phyloP scores from a whole-genome alignment of 2,797 vertebrate genomes.

The Leptoclinus maculatus region DNA sequence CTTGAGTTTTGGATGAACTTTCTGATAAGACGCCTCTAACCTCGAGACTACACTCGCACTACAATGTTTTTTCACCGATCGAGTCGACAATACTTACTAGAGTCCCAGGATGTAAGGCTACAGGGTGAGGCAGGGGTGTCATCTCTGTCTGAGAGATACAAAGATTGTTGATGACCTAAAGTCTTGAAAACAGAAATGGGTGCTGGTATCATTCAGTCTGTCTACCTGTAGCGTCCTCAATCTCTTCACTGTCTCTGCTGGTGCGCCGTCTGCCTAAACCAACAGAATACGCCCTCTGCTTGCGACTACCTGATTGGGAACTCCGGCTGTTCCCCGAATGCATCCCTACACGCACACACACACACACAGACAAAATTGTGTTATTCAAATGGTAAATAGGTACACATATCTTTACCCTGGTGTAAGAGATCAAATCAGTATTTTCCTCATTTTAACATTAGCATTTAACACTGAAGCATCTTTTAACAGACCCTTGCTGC shows the following conservation, averaged over 20 bases:
- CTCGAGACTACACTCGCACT: conserved; percentile 30
- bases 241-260: conserved; percentile 78
- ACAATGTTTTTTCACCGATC: conserved; percentile 27
- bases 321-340: conserved; percentile 65
- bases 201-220: background rate
- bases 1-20: background rate
- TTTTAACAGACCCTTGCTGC: background rate
- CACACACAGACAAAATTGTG: background rate
- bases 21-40: conserved; percentile 17
- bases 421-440: background rate
- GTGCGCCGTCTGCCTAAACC: conserved; percentile 79
- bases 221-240: conserved; percentile 83
- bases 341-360: conserved; percentile 66
- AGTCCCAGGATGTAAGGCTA: conserved; percentile 87
- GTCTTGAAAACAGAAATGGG: conserved; percentile 26
- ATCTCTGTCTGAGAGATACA: conserved; percentile 81
- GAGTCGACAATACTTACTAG: conserved; percentile 77
- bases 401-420: background rate
- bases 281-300: conserved; percentile 73
- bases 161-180: conserved; percentile 66
- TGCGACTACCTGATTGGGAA: conserved; percentile 66
- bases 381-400: background rate
- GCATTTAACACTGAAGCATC: background rate
- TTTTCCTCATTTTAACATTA: conserved; percentile 1
- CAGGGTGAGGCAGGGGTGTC: conserved; percentile 83